Conservation (phyloP, 2,797 vertebrate genomes). For the Pipistrellus pipistrellus region DNA sequence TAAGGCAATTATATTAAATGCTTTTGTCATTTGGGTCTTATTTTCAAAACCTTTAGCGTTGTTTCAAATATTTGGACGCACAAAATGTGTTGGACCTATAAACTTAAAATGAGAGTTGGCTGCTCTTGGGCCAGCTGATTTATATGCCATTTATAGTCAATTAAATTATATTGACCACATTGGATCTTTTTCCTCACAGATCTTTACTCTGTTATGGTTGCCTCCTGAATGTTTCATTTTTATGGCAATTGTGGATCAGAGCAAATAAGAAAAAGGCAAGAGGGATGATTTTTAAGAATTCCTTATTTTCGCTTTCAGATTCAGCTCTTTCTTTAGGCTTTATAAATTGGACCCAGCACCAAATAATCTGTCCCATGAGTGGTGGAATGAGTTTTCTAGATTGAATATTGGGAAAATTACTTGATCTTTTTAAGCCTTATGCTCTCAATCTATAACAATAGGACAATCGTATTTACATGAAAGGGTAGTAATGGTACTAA, state of each 20-base stretch:
- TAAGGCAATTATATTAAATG: constrained; percentile 24
- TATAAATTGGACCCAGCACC: not conserved
- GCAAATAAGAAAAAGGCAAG: not conserved
- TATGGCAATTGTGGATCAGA: not conserved
- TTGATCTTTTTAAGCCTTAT: not conserved
- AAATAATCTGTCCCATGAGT: not conserved
- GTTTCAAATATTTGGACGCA: constrained; percentile 11
- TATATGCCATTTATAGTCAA: not conserved
- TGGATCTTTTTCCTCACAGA: not conserved
- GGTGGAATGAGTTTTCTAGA: not conserved
- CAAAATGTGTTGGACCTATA: constrained; percentile 27
- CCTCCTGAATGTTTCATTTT: constrained; percentile 24
- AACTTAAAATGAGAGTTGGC: constrained; percentile 1
- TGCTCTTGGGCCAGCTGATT: not conserved
- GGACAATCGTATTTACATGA: not conserved
- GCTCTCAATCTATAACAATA: not conserved
- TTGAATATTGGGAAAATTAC: constrained; percentile 8
- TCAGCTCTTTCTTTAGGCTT: not conserved
- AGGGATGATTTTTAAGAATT: not conserved
- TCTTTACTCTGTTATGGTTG: not conserved
- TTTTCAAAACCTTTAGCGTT: constrained; percentile 50
- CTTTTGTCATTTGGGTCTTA: constrained; percentile 28
- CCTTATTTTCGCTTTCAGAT: not conserved
- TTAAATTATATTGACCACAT: not conserved
- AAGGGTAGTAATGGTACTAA: not conserved